Conservation (phyloP, 1,140 invertebrate genomes). For the Zophobas morio region DNA sequence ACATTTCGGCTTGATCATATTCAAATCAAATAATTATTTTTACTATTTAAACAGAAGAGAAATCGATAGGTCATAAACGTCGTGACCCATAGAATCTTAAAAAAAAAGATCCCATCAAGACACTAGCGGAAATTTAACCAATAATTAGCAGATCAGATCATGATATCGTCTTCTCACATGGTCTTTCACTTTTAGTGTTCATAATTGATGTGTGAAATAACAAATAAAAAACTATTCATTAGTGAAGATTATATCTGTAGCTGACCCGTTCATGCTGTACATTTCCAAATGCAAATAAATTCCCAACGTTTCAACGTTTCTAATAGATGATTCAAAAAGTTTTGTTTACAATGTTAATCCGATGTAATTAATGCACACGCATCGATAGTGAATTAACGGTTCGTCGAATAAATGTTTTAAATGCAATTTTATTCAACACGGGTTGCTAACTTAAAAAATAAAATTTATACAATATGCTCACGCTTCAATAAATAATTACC, state of each 20-base stretch:
- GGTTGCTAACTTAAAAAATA: constrained; percentile 35
- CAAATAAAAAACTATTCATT: too few relatives aligned
- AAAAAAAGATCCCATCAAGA: too few relatives aligned
- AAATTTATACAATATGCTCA: constrained; percentile 39
- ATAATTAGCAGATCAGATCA: too few relatives aligned
- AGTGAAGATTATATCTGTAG: too few relatives aligned
- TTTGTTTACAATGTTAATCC: constrained; percentile 28
- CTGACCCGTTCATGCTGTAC: too few relatives aligned
- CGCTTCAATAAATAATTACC: constrained; percentile 37
- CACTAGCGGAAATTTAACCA: not conserved
- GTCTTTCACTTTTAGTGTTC: too few relatives aligned
- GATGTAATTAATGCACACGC: constrained; percentile 35
- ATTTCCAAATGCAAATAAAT: too few relatives aligned
- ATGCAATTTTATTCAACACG: constrained; percentile 37
- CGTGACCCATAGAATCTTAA: not conserved
- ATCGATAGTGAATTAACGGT: constrained; percentile 34
- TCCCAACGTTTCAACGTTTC: not conserved
- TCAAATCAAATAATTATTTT: not conserved
- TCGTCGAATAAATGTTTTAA: constrained; percentile 42
- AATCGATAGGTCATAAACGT: not conserved
- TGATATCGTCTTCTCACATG: too few relatives aligned
- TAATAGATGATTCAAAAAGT: constrained; percentile 22
- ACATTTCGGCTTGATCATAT: too few relatives aligned
- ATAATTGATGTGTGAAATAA: too few relatives aligned
- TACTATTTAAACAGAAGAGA: not conserved